Evolutionary conservation across 2,797 vertebrate species (phyloP), one percentile per base, ranked within the genome.

Genomic region (Xenops minutus): DNA sequence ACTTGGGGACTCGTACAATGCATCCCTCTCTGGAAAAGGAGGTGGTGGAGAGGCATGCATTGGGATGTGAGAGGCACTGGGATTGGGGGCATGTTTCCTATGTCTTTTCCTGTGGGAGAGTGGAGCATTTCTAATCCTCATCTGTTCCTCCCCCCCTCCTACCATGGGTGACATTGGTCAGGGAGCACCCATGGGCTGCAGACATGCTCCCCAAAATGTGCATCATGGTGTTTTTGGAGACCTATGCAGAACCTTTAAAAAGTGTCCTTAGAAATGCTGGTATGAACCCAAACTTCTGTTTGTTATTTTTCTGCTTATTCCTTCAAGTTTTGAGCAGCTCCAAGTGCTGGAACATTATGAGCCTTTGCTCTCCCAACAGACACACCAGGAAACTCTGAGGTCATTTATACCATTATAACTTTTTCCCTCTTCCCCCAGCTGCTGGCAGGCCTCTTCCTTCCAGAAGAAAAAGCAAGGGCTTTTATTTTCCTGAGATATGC

Each of bases 301-400:
- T 22, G 17, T 62, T 92, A 39, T 74, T 85, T 89, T 85, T 69
- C 32, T 91, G 56, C 85, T 68, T 91, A 41, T 83, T 89, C 58
- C 61, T 88, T 87, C 63, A 94, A 81, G n/a, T 32, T 89, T 24
- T 61, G n/a, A 73, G 75, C 0, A 2, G 13, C 26, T 86, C 51
- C 0, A 15, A 91, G 85, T 27, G 66, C 69, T 96, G 88, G 94
- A 94, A 83, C 62, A 14, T 1, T 51, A 43, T 0, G 44, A 86
- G 55, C 51, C 24, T 91, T 49, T 88, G 46, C 32, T 62, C 46
- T 96, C 92, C 89, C 89, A 36, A 7, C 63, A 95, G 85, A 75
- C 85, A 66, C 85, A 81, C 72, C 64, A 92, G 89, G 85, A 94
- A 96, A 92, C 76, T 86, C 93, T 95, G 95, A 96, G 95, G 82